Evolutionary conservation across 2,888 invertebrate species (phyloP).

Genomic region (Leptura quadrifasciata): DNA sequence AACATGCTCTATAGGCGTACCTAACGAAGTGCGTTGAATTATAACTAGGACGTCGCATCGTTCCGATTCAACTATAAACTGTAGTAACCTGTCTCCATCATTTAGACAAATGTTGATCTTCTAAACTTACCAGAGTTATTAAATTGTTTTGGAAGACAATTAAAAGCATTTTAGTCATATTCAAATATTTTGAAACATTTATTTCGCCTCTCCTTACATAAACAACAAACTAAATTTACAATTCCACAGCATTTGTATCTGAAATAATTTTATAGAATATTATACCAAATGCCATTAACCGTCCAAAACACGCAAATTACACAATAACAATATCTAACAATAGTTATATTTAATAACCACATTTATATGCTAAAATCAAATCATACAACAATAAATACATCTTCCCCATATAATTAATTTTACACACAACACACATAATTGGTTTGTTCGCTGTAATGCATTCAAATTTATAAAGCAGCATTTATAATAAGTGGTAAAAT

Average conservation of each 20-base stretch:
- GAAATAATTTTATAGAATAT: neutral
- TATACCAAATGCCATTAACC: constrained; percentile 14
- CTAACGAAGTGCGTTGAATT: no score
- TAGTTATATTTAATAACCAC: constrained; percentile 35
- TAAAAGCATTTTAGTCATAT: no score
- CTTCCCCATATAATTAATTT: constrained; percentile 34
- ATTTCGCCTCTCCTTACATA: neutral
- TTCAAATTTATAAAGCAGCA: constrained; percentile 37
- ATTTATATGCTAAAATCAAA: constrained; percentile 33
- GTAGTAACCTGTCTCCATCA: no score
- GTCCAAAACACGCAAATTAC: constrained; percentile 31
- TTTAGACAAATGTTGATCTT: no score
- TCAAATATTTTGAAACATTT: no score
- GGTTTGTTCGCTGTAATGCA: constrained; percentile 24
- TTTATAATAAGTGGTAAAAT: constrained; percentile 46
- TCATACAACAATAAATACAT: constrained; percentile 25
- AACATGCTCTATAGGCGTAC: no score
- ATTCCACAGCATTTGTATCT: neutral
- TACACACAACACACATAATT: constrained; percentile 19
- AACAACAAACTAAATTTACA: neutral
- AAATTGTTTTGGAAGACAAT: no score
- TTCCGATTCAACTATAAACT: no score
- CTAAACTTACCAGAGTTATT: no score
- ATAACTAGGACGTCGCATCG: no score
- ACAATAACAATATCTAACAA: constrained; percentile 30